phyloP scores from a whole-genome alignment of 2,888 invertebrate species.

The Limenitis camilla region DNA sequence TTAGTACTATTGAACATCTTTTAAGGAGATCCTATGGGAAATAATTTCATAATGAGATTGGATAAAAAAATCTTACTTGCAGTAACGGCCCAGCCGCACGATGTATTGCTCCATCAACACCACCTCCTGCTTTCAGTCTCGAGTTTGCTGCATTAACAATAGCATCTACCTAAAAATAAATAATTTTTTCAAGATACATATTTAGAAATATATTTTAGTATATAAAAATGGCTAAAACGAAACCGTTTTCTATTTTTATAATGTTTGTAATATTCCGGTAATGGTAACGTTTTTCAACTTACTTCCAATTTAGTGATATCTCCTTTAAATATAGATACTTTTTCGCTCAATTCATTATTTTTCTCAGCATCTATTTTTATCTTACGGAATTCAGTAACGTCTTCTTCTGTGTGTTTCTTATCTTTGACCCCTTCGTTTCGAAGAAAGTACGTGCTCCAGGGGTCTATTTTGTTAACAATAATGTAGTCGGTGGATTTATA shows the following conservation, averaged over 20 bases:
- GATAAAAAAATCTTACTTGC: too few species aligned
- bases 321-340: conserved; percentile 81
- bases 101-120: conserved; percentile 95
- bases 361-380: conserved; percentile 42
- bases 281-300: background rate
- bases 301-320: conserved; percentile 88
- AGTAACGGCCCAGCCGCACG: conserved; percentile 82
- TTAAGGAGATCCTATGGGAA: too few species aligned
- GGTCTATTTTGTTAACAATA: conserved; percentile 60
- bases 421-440: conserved; percentile 46
- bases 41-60: too few species aligned
- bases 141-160: conserved; percentile 94
- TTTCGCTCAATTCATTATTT: conserved; percentile 69
- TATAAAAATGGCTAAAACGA: too few species aligned
- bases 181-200: too few species aligned
- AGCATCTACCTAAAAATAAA: conserved; percentile 79
- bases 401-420: conserved; percentile 53
- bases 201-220: too few species aligned
- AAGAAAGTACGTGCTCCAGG: conserved; percentile 72
- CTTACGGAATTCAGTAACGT: conserved; percentile 46
- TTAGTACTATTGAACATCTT: too few species aligned
- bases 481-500: conserved; percentile 59
- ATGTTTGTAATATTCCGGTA: too few species aligned
- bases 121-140: conserved; percentile 84
- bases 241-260: too few species aligned